A percentile compares a stretch with the other conserved stretches of the same genome.
phyloP scores from a whole-genome alignment of 2,113 vertebrate species.

The Eudyptes chrysolophus region DNA sequence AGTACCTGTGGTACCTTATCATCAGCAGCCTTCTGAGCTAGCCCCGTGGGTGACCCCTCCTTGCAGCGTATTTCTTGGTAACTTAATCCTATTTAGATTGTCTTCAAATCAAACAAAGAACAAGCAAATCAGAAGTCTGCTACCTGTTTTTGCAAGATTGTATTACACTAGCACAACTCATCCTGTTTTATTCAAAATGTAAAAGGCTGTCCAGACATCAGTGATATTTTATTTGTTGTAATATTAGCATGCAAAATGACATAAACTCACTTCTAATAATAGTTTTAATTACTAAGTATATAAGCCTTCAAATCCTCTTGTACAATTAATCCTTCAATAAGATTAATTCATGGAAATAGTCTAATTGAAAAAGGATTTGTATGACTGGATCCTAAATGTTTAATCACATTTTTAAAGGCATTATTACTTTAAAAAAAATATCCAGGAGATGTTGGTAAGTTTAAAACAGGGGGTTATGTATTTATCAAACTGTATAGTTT shows the following conservation, averaged over 20 bases:
- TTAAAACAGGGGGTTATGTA: background rate
- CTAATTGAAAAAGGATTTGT: conserved; percentile 13
- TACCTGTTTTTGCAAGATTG: conserved; percentile 42
- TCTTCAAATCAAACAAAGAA: conserved; percentile 55
- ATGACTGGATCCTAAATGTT: background rate
- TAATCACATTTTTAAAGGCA: conserved; percentile 27
- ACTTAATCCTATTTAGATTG: conserved; percentile 65
- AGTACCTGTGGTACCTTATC: conserved; percentile 17
- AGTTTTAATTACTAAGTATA: conserved; percentile 55
- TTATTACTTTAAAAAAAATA: background rate
- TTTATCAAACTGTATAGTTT: background rate
- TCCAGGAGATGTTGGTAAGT: background rate
- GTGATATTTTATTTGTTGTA: background rate
- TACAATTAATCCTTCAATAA: conserved; percentile 29
- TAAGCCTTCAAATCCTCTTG: conserved; percentile 33
- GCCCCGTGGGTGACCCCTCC: background rate
- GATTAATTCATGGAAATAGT: conserved; percentile 35
- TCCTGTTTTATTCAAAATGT: background rate
- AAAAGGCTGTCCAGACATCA: background rate
- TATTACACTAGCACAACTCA: background rate
- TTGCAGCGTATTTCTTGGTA: conserved; percentile 48
- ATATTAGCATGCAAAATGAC: background rate
- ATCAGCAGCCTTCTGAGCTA: background rate
- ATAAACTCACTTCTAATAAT: conserved; percentile 25
- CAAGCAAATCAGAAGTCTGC: conserved; percentile 9